Conservation (phyloP, 2,797 vertebrate genomes). For the Sus cebifrons region DNA sequence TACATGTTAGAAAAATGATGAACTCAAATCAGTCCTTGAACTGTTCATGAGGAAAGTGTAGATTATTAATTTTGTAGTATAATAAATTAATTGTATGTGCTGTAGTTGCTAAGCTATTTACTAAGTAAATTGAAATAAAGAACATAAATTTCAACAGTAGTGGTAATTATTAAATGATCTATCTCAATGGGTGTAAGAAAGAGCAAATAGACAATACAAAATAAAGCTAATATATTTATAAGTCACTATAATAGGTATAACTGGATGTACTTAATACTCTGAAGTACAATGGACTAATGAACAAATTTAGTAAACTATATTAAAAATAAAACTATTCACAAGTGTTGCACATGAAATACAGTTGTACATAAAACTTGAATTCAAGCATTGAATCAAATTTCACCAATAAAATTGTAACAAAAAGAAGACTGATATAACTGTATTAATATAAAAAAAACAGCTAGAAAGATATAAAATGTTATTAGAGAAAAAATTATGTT, state of each 20-base stretch:
- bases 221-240: neutral
- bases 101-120: neutral
- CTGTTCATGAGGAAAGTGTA: neutral
- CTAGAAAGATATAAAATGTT: neutral
- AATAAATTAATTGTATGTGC: neutral
- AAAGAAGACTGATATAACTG: neutral
- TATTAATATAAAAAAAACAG: neutral
- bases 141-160: neutral
- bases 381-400: neutral
- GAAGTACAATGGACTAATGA: neutral
- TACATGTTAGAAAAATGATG: neutral
- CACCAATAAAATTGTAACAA: neutral
- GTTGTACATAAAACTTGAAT: neutral
- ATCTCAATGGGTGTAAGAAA: neutral
- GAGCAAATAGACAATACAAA: neutral
- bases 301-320: neutral
- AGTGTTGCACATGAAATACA: neutral
- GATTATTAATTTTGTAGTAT: neutral
- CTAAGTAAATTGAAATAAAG: neutral
- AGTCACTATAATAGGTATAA: neutral
- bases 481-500: neutral
- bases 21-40: neutral
- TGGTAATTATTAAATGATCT: neutral
- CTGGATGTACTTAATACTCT: neutral
- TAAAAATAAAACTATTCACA: constrained; percentile 24